Percentiles rank a stretch among this genome's conserved stretches.
Conservation (phyloP, 2,797 vertebrate genomes). For the Leptoclinus maculatus region DNA sequence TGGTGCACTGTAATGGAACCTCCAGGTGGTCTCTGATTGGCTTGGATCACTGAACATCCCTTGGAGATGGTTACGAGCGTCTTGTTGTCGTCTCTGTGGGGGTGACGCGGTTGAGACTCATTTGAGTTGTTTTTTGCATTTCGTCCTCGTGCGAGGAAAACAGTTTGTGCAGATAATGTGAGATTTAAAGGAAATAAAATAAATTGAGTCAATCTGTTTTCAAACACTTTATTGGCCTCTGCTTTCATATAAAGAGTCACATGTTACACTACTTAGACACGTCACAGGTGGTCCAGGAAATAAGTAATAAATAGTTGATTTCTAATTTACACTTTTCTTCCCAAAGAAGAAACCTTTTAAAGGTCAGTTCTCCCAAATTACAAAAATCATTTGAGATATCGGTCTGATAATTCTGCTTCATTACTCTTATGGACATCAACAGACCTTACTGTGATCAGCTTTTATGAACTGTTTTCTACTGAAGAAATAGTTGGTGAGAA, state of each 20-base stretch:
- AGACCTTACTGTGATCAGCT: background rate
- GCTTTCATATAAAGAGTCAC: constrained; percentile 62
- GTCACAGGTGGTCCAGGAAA: constrained; percentile 56
- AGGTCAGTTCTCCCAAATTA: constrained; percentile 21
- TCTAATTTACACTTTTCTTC: constrained; percentile 47
- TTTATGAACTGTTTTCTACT: background rate
- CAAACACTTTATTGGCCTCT: constrained; percentile 68
- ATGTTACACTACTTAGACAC: constrained; percentile 59
- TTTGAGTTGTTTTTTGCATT: constrained; percentile 57
- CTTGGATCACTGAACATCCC: constrained; percentile 61
- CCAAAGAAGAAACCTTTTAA: background rate
- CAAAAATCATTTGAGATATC: background rate
- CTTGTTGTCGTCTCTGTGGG: constrained; percentile 50
- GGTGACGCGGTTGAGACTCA: constrained; percentile 35
- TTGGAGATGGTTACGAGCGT: constrained; percentile 53
- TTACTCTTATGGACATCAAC: background rate
- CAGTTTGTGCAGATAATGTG: constrained; percentile 20
- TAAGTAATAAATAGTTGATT: constrained; percentile 46
- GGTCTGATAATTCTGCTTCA: background rate
- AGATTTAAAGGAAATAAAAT: constrained; percentile 61
- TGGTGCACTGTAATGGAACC: constrained; percentile 75
- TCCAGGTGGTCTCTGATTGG: constrained; percentile 76
- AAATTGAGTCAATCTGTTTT: constrained; percentile 49
- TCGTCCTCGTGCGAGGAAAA: constrained; percentile 48
- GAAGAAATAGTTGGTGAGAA: background rate